A percentile compares a stretch with the other conserved stretches of the same genome.
Evolutionary conservation across 2,113 vertebrate species (phyloP).

Genomic region (Leiothrix lutea): DNA sequence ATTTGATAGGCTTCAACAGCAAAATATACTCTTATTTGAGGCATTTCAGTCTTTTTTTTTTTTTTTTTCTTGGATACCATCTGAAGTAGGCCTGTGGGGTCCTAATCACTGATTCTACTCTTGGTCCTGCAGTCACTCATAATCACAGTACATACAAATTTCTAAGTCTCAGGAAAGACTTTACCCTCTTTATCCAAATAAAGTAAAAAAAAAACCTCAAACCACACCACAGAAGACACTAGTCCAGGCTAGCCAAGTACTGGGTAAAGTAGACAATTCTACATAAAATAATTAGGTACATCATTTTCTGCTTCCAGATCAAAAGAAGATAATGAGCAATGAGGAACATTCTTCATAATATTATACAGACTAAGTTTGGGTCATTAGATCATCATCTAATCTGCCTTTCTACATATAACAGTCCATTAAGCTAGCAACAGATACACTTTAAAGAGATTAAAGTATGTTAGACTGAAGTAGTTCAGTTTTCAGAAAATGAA

Average conservation of each 20-base stretch:
- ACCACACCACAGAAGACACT: not conserved
- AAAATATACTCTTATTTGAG: not conserved
- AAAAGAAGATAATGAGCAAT: not conserved
- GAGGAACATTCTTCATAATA: not conserved
- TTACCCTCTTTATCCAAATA: not conserved
- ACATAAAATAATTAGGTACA: not conserved
- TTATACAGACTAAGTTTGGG: not conserved
- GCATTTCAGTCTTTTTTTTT: not conserved
- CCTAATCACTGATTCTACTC: not conserved
- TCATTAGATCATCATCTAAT: slow-evolving; percentile 8
- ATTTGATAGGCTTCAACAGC: not conserved
- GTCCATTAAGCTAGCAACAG: not conserved
- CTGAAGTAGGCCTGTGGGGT: not conserved
- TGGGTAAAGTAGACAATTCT: not conserved
- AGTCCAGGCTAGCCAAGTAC: not conserved
- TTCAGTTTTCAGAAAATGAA: not conserved
- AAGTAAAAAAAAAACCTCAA: not conserved
- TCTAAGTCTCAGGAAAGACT: not conserved
- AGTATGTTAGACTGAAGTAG: not conserved
- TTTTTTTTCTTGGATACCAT: not conserved
- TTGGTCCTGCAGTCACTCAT: not conserved
- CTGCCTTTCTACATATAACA: not conserved
- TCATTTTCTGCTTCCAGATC: not conserved
- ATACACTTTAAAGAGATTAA: not conserved
- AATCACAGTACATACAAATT: not conserved